Base-by-base conservation (phyloP, 2,797 vertebrate species). In the Siniperca obscura region DNA sequence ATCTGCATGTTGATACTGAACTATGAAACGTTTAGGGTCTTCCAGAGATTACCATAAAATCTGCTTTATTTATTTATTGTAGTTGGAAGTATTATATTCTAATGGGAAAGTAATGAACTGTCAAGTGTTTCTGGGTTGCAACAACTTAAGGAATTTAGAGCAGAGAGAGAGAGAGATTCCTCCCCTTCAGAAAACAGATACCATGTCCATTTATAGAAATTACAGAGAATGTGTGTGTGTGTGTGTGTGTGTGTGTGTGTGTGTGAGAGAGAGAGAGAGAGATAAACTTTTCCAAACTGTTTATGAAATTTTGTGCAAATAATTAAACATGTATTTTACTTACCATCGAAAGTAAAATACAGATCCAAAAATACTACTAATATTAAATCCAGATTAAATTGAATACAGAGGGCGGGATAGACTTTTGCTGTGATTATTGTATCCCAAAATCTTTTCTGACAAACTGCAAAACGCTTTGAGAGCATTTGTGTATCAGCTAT, bases 181-280 rank as follows among this genome's bases (percentile, higher is more conserved):
- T 78, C 52, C 16, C 17, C 22, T 69, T 9, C 25, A 78, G 68
- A 78, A 36, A 82, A 82, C 81, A 88, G 89, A 94, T 80, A 77
- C 64, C 85, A 82, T 88, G 70, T 76, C 90, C 92, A 90, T 94
- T 93, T 94, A 92, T 94, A 94, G 91, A 86, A 76, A 80, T 83
- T 56, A 79, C 61, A 60, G 67, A 10, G 40, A 2, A 3, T 40
- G 40, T 40, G 40, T 40, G 40, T 40, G 38, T 40, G 9, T 40
- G 38, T 40, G 38, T 38, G 36, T 38, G 27, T 36, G 34, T 14
- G 13, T 36, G 21, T 53, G 60, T 44, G 5, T 55, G 13, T 40
- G 8, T 50, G 13, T 16, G 66, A 42, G 40, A 42, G 40, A 42
- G 38, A 14, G 13, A 36, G 38, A 27, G 38, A 14, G 13, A 36